Evolutionary conservation across 2,113 vertebrate genomes (phyloP), one percentile per base, ranked within the genome.

Genomic region (Ursus arctos): DNA sequence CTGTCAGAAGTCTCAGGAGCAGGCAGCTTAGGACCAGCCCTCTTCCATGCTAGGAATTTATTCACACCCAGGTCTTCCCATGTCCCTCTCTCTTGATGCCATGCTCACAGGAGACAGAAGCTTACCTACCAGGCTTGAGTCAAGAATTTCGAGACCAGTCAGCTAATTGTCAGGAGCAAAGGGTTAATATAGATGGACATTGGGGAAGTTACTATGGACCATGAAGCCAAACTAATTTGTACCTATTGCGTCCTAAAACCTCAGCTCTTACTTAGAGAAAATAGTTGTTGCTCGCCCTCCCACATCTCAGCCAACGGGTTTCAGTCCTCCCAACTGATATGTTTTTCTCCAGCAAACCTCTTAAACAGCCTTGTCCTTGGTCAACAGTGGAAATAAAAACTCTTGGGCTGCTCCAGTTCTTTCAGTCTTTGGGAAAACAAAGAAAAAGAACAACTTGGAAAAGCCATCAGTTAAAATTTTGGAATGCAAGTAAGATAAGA

Each of bases 391-490:
- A 96, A 92, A 76, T 6, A 81, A 92, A 91, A 81, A 31, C 19
- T n/a, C 13, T 61, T 24, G 1, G 76, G 9, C 43, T 86, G 53
- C 15, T 92, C 96, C 49, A 43, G 87, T 90, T 92, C 51, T 91
- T 71, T 43, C 7, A 77, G 16, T 65, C 10, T 94, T 72, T 88
- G 24, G 31, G n/a, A 85, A 98, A 96, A 53, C 15, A 94, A 91
- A 88, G n/a, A 36, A 95, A 92, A 93, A 93, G 36, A 77, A 61
- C 18, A 81, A 63, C 22, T 77, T 90, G 61, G 36, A 74, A 91
- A 89, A 90, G 28, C 3, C 0, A 19, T 21, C 83, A 49, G 51
- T 83, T 93, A 85, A 91, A 91, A 61, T 77, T 84, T 43, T 14
- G 72, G 33, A 51, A 40, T 69, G 53, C 16, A 86, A 90, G 63